These are phyloP conservation scores for Amphiprion percula DNA, from an alignment of 2,113 vertebrate species.

Conservation along the genomic window DNA sequence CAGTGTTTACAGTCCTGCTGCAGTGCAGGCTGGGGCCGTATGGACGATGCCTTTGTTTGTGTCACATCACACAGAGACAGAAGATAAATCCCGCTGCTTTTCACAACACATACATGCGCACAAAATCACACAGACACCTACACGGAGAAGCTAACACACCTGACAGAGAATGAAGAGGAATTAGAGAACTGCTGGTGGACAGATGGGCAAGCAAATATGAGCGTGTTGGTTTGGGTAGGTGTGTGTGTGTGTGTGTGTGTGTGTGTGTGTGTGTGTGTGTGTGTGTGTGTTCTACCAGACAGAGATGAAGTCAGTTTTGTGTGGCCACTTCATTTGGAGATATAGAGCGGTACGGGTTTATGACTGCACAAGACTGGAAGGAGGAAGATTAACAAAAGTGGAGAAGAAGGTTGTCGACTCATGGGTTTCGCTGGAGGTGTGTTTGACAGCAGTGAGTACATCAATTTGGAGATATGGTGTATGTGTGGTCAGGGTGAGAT, in stretches of 20 bases:
- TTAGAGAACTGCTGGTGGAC: conserved; percentile 32
- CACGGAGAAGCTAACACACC: conserved; percentile 28
- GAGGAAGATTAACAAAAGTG: conserved; percentile 36
- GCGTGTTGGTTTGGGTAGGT: not conserved
- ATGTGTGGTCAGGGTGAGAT: not conserved
- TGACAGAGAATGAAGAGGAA: conserved; percentile 24
- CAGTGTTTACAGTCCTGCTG: conserved; percentile 64
- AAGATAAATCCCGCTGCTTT: conserved; percentile 49
- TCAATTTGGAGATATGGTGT: conserved; percentile 1
- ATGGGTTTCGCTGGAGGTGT: conserved; percentile 13
- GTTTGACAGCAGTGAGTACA: conserved; percentile 6
- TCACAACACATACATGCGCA: conserved; percentile 28
- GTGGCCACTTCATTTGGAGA: conserved; percentile 47
- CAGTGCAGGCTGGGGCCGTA: conserved; percentile 26
- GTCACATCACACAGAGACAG: conserved; percentile 47
- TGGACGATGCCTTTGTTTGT: conserved; percentile 65
- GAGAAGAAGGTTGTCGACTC: conserved; percentile 16
- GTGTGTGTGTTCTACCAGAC: conserved; percentile 10
- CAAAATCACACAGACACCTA: conserved; percentile 9
- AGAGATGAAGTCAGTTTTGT: conserved; percentile 42
- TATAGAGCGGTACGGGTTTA: conserved; percentile 23
- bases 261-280: not conserved
- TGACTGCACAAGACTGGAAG: conserved; percentile 32
- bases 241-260: not conserved
- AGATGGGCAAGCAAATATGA: conserved; percentile 14